Evolutionary conservation across 1,140 invertebrate species (phyloP).

Genomic region (Trigoniulus corallinus): DNA sequence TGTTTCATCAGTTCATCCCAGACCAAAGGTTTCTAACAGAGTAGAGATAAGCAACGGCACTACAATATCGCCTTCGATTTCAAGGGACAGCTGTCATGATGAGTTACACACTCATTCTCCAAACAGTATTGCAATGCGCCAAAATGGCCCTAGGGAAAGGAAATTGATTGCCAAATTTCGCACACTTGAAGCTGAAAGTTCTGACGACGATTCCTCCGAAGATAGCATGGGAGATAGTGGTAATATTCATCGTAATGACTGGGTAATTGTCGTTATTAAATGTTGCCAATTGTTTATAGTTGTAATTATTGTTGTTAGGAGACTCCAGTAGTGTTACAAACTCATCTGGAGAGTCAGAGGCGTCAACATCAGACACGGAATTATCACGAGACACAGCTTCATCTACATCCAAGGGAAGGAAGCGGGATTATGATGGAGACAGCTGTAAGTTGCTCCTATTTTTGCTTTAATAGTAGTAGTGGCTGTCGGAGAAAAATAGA

Average conservation of each 20-base stretch:
- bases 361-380: slow-evolving; percentile 3
- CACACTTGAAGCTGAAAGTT: not conserved
- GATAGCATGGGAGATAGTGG: not conserved
- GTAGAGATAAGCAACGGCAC: too few relatives aligned
- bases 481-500: too few relatives aligned
- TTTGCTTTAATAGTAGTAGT: too few relatives aligned
- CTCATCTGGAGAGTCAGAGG: slow-evolving; percentile 3
- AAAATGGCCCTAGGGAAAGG: too few relatives aligned
- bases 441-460: not conserved
- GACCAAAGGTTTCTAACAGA: too few relatives aligned
- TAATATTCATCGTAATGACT: not conserved
- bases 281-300: not conserved
- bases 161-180: too few relatives aligned
- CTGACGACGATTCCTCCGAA: slow-evolving; percentile 1
- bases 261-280: not conserved
- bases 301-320: not conserved
- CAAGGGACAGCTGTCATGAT: too few relatives aligned
- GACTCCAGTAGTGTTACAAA: not conserved
- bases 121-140: too few relatives aligned
- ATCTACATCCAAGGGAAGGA: not conserved
- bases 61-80: too few relatives aligned
- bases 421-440: slow-evolving; percentile 1
- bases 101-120: too few relatives aligned
- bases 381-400: not conserved
- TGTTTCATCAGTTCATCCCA: too few relatives aligned